These are phyloP conservation scores for Chelmon rostratus DNA, from an alignment of 2,797 vertebrate species.

Conservation along the genomic window DNA sequence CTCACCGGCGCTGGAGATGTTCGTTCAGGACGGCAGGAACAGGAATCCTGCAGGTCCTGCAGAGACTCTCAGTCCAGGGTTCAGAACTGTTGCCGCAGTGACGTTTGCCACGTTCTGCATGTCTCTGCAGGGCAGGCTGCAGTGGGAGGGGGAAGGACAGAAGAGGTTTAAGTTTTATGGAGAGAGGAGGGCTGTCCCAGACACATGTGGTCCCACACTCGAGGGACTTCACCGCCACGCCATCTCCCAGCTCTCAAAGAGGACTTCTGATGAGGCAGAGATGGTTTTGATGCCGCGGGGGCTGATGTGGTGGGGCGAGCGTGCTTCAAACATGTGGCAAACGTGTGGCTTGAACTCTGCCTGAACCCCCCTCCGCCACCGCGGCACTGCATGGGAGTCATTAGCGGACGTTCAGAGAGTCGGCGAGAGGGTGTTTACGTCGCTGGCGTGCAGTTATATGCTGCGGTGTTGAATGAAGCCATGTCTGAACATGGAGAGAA, in stretches of 20 bases:
- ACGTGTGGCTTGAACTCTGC: slow-evolving; percentile 58
- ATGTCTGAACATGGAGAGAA: slow-evolving; percentile 48
- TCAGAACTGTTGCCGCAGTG: not conserved
- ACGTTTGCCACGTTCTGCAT: not conserved
- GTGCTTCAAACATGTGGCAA: slow-evolving; percentile 55
- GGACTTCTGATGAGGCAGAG: slow-evolving; percentile 24
- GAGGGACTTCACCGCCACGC: not conserved
- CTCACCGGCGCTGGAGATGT: too few relatives aligned
- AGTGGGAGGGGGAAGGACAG: not conserved
- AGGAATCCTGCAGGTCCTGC: too few relatives aligned
- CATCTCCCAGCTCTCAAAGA: not conserved
- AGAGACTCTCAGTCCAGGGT: too few relatives aligned
- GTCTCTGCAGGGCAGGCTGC: not conserved
- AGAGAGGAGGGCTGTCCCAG: not conserved
- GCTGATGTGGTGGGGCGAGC: not conserved
- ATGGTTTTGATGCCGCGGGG: slow-evolving; percentile 5
- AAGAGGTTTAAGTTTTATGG: not conserved
- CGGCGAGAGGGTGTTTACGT: slow-evolving; percentile 34
- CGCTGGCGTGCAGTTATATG: slow-evolving; percentile 11
- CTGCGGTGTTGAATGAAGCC: slow-evolving; percentile 24
- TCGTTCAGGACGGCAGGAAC: too few relatives aligned
- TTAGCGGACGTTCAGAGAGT: slow-evolving; percentile 41
- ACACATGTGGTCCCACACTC: slow-evolving; percentile 3
- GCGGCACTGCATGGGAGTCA: slow-evolving; percentile 44
- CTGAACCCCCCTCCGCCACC: slow-evolving; percentile 54